Evolutionary conservation across 2,888 invertebrate species (phyloP).

Genomic region (Coelinius sp.): DNA sequence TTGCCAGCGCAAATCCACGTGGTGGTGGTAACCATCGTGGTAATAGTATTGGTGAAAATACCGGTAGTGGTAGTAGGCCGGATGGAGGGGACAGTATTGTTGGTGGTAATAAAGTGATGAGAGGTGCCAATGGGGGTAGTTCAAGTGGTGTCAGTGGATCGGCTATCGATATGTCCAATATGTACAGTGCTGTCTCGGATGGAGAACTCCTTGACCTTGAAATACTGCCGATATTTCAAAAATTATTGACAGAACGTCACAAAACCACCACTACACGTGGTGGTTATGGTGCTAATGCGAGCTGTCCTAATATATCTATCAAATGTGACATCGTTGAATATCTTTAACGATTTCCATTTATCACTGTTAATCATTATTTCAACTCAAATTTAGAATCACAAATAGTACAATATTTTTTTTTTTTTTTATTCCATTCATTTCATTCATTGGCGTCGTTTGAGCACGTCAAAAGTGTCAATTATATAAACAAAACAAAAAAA

Average conservation of each 20-base stretch:
- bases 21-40: slow-evolving; percentile 59
- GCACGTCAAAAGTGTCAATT: slow-evolving; percentile 49
- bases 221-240: slow-evolving; percentile 92
- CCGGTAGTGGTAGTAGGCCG: slow-evolving; percentile 51
- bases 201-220: slow-evolving; percentile 88
- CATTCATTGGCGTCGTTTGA: slow-evolving; percentile 15
- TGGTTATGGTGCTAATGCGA: slow-evolving; percentile 81
- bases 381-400: slow-evolving; percentile 1
- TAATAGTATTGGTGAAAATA: slow-evolving; percentile 68
- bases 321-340: slow-evolving; percentile 97
- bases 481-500: slow-evolving; percentile 31
- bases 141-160: slow-evolving; percentile 54
- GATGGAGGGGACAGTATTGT: slow-evolving; percentile 32
- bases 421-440: no score
- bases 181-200: slow-evolving; percentile 86
- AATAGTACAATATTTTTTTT: slow-evolving; percentile 24
- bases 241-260: slow-evolving; percentile 88
- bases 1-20: slow-evolving; percentile 71
- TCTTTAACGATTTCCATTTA: slow-evolving; percentile 74
- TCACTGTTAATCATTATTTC: not conserved
- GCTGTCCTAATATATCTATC: slow-evolving; percentile 94
- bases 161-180: slow-evolving; percentile 65
- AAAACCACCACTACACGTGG: slow-evolving; percentile 77
- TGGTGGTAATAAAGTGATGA: slow-evolving; percentile 21
- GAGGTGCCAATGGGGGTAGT: slow-evolving; percentile 39